Percentiles rank a stretch among this genome's conserved stretches.
phyloP scores from a whole-genome alignment of 2,888 invertebrate genomes.

The Cerceris ruficornis region DNA sequence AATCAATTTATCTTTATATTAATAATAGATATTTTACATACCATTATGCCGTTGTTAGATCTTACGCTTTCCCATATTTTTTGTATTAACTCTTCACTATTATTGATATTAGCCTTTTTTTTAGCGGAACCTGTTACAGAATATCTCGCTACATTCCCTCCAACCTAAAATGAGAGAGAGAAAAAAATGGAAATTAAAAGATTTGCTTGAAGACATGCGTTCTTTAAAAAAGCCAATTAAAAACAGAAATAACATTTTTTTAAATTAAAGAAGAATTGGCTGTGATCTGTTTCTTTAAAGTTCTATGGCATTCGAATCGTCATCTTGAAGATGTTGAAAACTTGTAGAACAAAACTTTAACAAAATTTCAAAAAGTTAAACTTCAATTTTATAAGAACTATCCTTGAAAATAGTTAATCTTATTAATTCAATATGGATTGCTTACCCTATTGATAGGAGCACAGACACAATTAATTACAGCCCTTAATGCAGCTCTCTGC shows the following conservation, averaged over 20 bases:
- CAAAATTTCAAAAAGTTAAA: too few relatives aligned
- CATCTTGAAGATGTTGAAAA: too few relatives aligned
- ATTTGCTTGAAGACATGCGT: too few relatives aligned
- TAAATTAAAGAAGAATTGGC: too few relatives aligned
- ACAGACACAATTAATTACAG: constrained; percentile 96
- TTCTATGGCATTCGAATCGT: too few relatives aligned
- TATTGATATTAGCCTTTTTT: constrained; percentile 86
- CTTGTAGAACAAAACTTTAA: too few relatives aligned
- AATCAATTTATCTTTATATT: too few relatives aligned
- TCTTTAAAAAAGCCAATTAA: too few relatives aligned
- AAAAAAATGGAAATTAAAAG: too few relatives aligned
- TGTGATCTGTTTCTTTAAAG: too few relatives aligned
- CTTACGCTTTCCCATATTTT: constrained; percentile 97
- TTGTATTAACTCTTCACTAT: constrained; percentile 93
- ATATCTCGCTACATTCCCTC: constrained; percentile 83
- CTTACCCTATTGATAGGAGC: constrained; percentile 91
- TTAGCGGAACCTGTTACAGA: constrained; percentile 83
- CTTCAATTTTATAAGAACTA: constrained; percentile 53
- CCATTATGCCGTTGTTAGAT: constrained; percentile 98
- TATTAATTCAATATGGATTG: constrained; percentile 69
- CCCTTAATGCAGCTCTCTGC: constrained; percentile 94
- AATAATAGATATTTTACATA: constrained; percentile 72
- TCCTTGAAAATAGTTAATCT: neutral
- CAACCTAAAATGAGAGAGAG: constrained; percentile 59
- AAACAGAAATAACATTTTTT: too few relatives aligned